Evolutionary conservation across 2,113 vertebrate species (phyloP).

Genomic region (Hirundichthys speculiger): DNA sequence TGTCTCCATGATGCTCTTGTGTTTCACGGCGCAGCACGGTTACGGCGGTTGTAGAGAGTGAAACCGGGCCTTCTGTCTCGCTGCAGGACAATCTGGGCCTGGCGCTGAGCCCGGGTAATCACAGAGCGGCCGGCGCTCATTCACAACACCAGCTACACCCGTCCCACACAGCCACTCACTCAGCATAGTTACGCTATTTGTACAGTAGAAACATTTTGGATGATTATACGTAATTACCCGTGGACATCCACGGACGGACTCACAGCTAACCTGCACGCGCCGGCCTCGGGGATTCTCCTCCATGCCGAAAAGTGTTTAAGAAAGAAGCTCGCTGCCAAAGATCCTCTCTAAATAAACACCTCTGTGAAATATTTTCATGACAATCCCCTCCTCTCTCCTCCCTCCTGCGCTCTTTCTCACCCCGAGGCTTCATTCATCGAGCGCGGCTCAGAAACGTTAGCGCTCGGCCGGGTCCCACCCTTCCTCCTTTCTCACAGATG

Average conservation of each 20-base stretch:
- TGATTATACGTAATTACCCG: constrained; percentile 75
- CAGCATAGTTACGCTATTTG: constrained; percentile 65
- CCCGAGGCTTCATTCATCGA: constrained; percentile 49
- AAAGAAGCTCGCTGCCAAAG: constrained; percentile 55
- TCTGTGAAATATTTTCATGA: constrained; percentile 57
- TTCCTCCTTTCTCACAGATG: constrained; percentile 36
- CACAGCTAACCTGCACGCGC: constrained; percentile 36
- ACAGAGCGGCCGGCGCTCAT: constrained; percentile 28
- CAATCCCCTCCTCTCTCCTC: constrained; percentile 33
- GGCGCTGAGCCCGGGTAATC: constrained; percentile 47
- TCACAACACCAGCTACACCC: constrained; percentile 34
- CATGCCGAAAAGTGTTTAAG: constrained; percentile 58
- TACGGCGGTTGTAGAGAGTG: constrained; percentile 13
- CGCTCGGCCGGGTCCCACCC: neutral
- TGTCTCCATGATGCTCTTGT: constrained; percentile 1
- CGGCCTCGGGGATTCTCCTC: constrained; percentile 62
- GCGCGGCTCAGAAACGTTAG: constrained; percentile 44
- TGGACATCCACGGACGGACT: constrained; percentile 42
- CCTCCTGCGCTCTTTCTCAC: constrained; percentile 28
- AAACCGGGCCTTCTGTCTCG: constrained; percentile 12
- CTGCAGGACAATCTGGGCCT: constrained; percentile 45
- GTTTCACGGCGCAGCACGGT: constrained; percentile 9
- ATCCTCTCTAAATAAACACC: constrained; percentile 59
- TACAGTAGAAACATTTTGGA: constrained; percentile 74
- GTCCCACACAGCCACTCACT: constrained; percentile 52